These are phyloP conservation scores for Ploceus nigricollis DNA, from an alignment of 2,113 vertebrate species.

Conservation along the genomic window DNA sequence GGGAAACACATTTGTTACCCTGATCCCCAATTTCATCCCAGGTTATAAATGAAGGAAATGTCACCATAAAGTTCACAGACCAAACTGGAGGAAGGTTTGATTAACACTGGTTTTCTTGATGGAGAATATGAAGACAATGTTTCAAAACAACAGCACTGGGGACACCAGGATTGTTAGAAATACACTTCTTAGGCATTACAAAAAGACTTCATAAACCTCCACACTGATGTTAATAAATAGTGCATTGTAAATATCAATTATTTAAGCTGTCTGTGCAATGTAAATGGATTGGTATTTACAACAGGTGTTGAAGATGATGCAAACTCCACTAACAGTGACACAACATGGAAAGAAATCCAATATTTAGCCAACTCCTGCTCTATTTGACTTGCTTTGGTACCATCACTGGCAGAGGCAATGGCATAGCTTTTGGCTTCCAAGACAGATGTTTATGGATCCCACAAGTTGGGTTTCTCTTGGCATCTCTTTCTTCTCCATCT, in stretches of 20 bases:
- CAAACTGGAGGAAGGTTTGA: neutral
- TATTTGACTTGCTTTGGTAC: neutral
- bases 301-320: neutral
- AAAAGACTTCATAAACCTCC: neutral
- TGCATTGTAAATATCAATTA: neutral
- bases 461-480: neutral
- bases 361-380: neutral
- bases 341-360: neutral
- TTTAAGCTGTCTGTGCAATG: neutral
- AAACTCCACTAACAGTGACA: neutral
- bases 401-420: neutral
- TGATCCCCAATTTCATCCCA: neutral
- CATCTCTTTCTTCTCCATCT: neutral
- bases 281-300: neutral
- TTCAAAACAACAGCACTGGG: neutral
- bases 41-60: neutral
- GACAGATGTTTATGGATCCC: neutral
- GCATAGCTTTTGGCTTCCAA: neutral
- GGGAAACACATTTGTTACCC: neutral
- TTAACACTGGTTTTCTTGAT: neutral
- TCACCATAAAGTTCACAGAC: neutral
- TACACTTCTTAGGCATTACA: neutral
- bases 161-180: neutral
- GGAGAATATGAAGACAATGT: neutral
- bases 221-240: neutral